Evolutionary conservation across 2,797 vertebrate genomes (phyloP).

Genomic region (Thunnus albacares): DNA sequence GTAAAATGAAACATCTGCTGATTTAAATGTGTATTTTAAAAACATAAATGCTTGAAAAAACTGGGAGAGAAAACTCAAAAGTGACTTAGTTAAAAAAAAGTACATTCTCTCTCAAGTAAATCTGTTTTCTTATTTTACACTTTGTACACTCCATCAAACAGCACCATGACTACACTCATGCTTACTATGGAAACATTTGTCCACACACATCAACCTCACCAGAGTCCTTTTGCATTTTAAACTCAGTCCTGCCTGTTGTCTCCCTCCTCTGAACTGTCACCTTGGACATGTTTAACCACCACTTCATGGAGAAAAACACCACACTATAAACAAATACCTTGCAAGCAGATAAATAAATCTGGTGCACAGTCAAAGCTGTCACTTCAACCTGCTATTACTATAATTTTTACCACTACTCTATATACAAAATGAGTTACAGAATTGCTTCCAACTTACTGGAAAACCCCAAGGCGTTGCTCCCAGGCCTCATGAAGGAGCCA

Average conservation of each 20-base stretch:
- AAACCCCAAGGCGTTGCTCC: conserved; percentile 88
- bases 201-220: conserved; percentile 16
- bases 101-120: too few relatives aligned
- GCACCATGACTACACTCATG: conserved; percentile 3
- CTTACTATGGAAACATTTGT: conserved; percentile 9
- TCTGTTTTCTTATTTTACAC: conserved; percentile 1
- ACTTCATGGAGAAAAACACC: conserved; percentile 15
- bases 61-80: not conserved
- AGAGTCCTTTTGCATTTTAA: conserved; percentile 7
- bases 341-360: conserved; percentile 14
- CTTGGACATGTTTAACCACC: conserved; percentile 27
- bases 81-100: not conserved
- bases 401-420: not conserved
- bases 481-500: conserved; percentile 92
- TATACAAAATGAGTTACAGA: conserved; percentile 26
- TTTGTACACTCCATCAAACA: not conserved
- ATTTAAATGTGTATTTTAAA: not conserved
- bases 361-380: conserved; percentile 20
- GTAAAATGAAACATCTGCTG: not conserved
- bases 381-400: not conserved
- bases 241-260: conserved; percentile 13
- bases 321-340: conserved; percentile 1
- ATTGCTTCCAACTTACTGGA: conserved; percentile 87
- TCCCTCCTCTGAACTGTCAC: conserved; percentile 30
- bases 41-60: not conserved